Conservation (phyloP, 2,113 vertebrate genomes). For the Taxidea taxus region DNA sequence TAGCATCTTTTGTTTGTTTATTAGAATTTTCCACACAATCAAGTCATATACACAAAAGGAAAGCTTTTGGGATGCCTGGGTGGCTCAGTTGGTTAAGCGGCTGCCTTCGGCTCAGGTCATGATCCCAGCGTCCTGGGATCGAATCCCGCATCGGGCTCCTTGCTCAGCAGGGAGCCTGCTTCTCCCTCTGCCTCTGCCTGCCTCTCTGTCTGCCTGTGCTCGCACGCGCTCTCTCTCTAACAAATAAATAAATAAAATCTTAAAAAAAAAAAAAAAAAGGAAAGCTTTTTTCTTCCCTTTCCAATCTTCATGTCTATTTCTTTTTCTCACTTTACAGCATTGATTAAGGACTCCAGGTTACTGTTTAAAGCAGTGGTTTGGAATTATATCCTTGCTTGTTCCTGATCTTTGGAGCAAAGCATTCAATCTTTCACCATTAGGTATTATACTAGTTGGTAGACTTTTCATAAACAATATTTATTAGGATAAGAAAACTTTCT, state of each 20-base stretch:
- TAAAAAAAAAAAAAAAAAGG: too few relatives aligned
- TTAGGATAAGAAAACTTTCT: background rate
- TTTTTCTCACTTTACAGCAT: background rate
- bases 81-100: too few relatives aligned
- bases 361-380: background rate
- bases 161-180: too few relatives aligned
- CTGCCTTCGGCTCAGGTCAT: too few relatives aligned
- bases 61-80: too few relatives aligned
- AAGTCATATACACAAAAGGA: background rate
- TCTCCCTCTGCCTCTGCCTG: too few relatives aligned
- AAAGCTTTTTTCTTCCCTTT: background rate
- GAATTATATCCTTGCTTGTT: background rate
- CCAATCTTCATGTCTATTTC: background rate
- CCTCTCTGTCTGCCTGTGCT: too few relatives aligned
- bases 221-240: too few relatives aligned
- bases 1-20: background rate
- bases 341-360: background rate
- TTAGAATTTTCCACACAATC: background rate
- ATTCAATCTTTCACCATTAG: background rate
- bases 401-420: background rate
- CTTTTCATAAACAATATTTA: background rate
- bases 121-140: too few relatives aligned
- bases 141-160: too few relatives aligned
- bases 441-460: background rate
- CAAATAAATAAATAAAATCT: too few relatives aligned